Evolutionary conservation across 2,113 vertebrate species (phyloP), one percentile per base, ranked within the genome.

Genomic region (Rhea americana): DNA sequence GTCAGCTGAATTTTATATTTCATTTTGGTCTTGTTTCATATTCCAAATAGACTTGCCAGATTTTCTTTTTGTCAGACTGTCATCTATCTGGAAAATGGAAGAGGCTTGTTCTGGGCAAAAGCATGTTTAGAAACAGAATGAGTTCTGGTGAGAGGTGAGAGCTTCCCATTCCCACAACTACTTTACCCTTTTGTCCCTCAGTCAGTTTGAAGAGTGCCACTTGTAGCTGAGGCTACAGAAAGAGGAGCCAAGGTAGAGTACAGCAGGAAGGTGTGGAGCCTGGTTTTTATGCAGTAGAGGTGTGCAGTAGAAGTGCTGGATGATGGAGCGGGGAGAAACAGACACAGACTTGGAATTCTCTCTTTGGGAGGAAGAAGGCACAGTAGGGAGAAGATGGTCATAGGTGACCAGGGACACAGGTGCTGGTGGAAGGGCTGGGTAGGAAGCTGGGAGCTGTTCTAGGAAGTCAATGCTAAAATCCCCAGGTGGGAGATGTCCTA

Each of bases 111-210:
- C 56, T 3, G 9, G 68, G 43, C 56, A 88, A 70, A 91, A 67
- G n/a, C 8, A 11, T 25, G 30, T 78, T 74, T 67, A 74, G 73
- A 80, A 85, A 25, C 24, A 55, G 59, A 81, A 19, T 50, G 82
- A 61, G 18, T 90, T 90, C 56, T 72, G 80, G 19, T 0, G 0
- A 90, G 17, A 16, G 39, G 25, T n/a, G 56, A 0, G 0, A 78
- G 35, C 26, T 89, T 80, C 25, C 14, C 26, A 5, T 80, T 79
- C 53, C 53, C 30, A 32, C 11, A 37, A 2, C 11, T 56, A 24
- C 50, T 91, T 93, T 56, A 56, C 16, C 35, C 62, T 9, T 65
- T 82, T 79, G 72, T 50, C 17, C 55, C 62, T 61, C n/a, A 48
- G 18, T 13, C 43, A 45, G 8, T 39, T n/a, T 56, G n/a, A 48